These are phyloP conservation scores for Scolopax rusticola DNA, from an alignment of 2,797 vertebrate genomes.

Conservation along the genomic window DNA sequence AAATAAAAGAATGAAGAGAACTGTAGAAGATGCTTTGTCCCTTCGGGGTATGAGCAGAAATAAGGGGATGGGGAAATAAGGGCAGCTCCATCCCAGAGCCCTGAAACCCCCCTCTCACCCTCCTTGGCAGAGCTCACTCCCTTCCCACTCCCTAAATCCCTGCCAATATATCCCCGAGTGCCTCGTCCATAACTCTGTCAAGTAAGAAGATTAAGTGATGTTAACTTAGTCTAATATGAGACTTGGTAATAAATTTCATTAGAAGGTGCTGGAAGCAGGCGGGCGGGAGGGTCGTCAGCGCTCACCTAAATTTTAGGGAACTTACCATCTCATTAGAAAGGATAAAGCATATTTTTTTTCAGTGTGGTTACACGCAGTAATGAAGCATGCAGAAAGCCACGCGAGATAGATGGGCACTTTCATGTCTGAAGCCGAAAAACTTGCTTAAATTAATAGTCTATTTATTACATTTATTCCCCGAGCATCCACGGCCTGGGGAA, in stretches of 20 bases:
- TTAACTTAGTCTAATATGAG: constrained; percentile 68
- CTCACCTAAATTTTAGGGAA: constrained; percentile 54
- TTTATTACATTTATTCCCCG: constrained; percentile 80
- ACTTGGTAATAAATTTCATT: constrained; percentile 24
- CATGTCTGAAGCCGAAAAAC: constrained; percentile 79
- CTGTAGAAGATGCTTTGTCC: neutral
- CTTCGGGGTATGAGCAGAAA: neutral
- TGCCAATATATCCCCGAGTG: neutral
- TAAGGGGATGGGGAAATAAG: neutral
- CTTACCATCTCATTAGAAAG: constrained; percentile 80
- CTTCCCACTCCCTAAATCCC: neutral
- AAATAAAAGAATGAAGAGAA: neutral
- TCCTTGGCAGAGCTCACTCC: neutral
- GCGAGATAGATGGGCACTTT: constrained; percentile 81
- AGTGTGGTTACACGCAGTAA: constrained; percentile 79
- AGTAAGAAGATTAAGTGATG: constrained; percentile 68
- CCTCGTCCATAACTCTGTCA: constrained; percentile 52
- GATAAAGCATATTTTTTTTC: constrained; percentile 74
- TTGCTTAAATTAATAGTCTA: constrained; percentile 84
- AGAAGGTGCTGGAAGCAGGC: constrained; percentile 32
- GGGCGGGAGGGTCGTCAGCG: neutral
- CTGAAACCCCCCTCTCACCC: fast-evolving
- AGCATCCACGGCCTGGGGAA: constrained; percentile 59
- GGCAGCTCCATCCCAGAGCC: neutral
- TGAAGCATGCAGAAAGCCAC: constrained; percentile 79